Percentiles rank a stretch among this genome's conserved stretches.
Evolutionary conservation across 1,140 invertebrate genomes (phyloP).

Genomic region (Panagrolaimus sp.): DNA sequence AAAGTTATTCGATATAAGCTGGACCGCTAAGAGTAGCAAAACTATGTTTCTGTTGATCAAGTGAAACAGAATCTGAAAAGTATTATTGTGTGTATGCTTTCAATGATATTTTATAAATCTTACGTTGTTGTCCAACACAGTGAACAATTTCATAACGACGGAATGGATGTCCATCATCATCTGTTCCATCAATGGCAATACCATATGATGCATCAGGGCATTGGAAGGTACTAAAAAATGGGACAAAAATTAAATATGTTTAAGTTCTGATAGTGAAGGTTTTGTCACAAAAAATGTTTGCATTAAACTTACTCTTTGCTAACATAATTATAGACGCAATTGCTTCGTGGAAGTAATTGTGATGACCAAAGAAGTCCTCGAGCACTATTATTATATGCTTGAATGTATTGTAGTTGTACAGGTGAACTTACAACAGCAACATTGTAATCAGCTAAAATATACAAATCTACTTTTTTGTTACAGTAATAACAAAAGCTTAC

Average conservation of each 20-base stretch:
- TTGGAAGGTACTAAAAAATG: constrained; percentile 4
- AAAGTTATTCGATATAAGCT: too few relatives aligned
- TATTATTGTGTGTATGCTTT: not conserved
- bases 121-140: constrained; percentile 9
- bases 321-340: constrained; percentile 8
- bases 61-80: not conserved
- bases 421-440: not conserved
- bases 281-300: too few relatives aligned
- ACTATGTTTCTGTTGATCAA: not conserved
- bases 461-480: not conserved
- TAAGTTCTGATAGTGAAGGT: too few relatives aligned
- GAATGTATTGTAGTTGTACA: not conserved
- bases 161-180: constrained; percentile 8
- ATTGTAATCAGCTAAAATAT: not conserved
- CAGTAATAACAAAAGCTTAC: not conserved
- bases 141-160: constrained; percentile 11
- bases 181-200: not conserved
- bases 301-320: constrained; percentile 1
- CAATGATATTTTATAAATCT: not conserved
- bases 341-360: not conserved
- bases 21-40: not conserved
- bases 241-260: not conserved
- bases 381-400: not conserved
- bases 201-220: constrained; percentile 4
- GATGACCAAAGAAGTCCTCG: constrained; percentile 10